Evolutionary conservation across 2,797 vertebrate species (phyloP), one percentile per base, ranked within the genome.

Genomic region (Hipposideros larvatus): DNA sequence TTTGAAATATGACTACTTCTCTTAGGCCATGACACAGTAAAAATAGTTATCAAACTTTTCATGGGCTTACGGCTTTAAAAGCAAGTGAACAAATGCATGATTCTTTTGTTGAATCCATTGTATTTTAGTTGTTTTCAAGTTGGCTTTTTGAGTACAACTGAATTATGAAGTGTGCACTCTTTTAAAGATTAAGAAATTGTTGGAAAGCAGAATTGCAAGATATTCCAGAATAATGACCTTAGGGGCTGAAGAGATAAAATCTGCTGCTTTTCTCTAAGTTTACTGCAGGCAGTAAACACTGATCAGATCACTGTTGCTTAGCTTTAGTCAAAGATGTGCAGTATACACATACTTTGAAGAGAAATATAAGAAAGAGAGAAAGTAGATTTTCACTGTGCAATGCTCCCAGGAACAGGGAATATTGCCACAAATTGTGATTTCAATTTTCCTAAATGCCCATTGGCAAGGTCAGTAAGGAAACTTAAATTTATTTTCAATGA

Each of bases 391-490:
- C 51, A 90, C 19, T 78, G 41, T 2, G n/a, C 84, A 74, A 48
- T 46, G 63, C 28, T 90, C 11, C 34, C 22, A 73, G 51, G 1
- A 59, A 46, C 26, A 75, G 16, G 11, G 22, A 73, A 78, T 71
- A 86, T 41, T 92, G 73, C 51, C 53, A 87, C 24, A 84, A 61
- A 95, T 19, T 51, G 22, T 59, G 63, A 75, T 85, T 90, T 90
- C 51, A 73, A 9, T 96, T 96, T 97, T 95, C 16, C 57, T 79
- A 37, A 66, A 61, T 83, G 41, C 5, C 28, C 61, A 57, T 10
- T 87, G 92, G 83, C 43, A 73, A 77, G 71, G 24, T 91, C 65
- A 84, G 14, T 84, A 71, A 46, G 84, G 61, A 87, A 94, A 77
- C 13, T 68, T 11, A 66, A 57, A 78, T 89, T 89, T 89, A 63